phyloP scores from a whole-genome alignment of 2,113 vertebrate genomes.

The Puntigrus tetrazona region DNA sequence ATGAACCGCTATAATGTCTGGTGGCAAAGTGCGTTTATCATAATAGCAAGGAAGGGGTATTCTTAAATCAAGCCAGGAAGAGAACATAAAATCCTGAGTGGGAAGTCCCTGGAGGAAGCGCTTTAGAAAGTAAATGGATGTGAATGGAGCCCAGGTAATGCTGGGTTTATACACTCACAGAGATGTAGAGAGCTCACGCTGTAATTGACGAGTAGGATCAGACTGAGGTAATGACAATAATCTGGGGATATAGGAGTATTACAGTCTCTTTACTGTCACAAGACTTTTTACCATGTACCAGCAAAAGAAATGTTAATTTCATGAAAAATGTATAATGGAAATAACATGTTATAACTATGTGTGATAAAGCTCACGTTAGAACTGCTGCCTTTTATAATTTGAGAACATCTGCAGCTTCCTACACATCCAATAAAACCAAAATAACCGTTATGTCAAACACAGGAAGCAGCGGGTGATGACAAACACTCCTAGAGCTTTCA shows the following conservation, averaged over 20 bases:
- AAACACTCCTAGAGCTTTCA: conserved; percentile 21
- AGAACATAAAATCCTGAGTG: neutral
- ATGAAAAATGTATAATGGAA: neutral
- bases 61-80: neutral
- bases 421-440: conserved; percentile 16
- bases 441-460: neutral
- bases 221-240: conserved; percentile 37
- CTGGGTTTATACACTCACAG: neutral
- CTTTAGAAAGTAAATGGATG: conserved; percentile 8
- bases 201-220: conserved; percentile 18
- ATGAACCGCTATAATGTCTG: neutral
- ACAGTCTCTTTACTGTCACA: neutral
- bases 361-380: neutral
- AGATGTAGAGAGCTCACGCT: conserved; percentile 1
- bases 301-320: neutral
- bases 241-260: neutral
- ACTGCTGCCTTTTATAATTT: conserved; percentile 1
- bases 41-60: neutral
- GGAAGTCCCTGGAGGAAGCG: conserved; percentile 5
- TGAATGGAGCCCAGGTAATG: neutral
- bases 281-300: neutral
- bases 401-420: conserved; percentile 30
- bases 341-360: neutral
- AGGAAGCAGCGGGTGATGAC: neutral
- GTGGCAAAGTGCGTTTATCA: neutral